Percentiles rank a stretch among this genome's conserved stretches.
Conservation (phyloP, 2,888 invertebrate genomes). For the Iselma pallidipennis region DNA sequence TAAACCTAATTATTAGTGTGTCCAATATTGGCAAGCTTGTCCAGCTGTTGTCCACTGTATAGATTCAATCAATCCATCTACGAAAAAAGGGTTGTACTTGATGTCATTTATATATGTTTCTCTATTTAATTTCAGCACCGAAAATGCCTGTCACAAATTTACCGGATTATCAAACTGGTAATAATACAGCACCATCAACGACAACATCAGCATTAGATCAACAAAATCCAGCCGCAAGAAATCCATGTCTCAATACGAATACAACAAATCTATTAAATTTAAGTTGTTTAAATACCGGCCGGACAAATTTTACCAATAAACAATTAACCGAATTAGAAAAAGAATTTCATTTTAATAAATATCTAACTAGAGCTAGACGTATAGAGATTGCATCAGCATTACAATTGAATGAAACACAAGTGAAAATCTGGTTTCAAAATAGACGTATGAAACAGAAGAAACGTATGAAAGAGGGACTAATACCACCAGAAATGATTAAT, state of each 20-base stretch:
- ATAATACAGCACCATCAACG: constrained; percentile 52
- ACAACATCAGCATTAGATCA: constrained; percentile 52
- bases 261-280: constrained; percentile 53
- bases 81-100: not conserved
- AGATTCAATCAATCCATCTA: not conserved
- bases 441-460: constrained; percentile 99
- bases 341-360: constrained; percentile 99
- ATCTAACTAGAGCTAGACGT: constrained; percentile 92
- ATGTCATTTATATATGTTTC: not conserved
- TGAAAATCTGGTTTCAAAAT: constrained; percentile 98
- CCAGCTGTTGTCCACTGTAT: not conserved
- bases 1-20: not conserved
- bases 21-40: not conserved
- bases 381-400: constrained; percentile 97
- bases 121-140: constrained; percentile 61
- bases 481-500: constrained; percentile 61
- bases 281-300: constrained; percentile 75
- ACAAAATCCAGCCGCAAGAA: constrained; percentile 58
- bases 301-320: constrained; percentile 99
- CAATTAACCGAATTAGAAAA: constrained; percentile 99
- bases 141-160: constrained; percentile 62
- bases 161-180: constrained; percentile 43
- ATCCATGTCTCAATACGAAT: constrained; percentile 53
- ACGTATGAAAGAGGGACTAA: constrained; percentile 88
- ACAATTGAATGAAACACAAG: constrained; percentile 95